Evolutionary conservation across 2,888 invertebrate species (phyloP).

Genomic region (Tetranychus piercei): DNA sequence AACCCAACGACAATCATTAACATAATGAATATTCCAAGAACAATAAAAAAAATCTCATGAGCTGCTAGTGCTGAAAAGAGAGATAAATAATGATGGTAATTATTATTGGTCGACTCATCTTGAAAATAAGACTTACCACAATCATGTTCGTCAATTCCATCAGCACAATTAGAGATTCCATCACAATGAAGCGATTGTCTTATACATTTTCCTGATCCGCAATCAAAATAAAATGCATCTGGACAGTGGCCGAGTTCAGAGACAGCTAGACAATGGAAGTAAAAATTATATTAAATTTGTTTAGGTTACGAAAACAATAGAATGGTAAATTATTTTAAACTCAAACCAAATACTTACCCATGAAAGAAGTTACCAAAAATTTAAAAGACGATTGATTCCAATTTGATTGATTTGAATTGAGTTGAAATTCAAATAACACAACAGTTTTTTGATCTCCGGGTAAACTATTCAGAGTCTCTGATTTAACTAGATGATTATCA

Average conservation of each 20-base stretch:
- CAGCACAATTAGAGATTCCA: not conserved
- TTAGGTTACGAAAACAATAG: not conserved
- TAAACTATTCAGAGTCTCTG: not conserved
- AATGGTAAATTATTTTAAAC: not conserved
- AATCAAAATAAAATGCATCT: slow-evolving; percentile 8
- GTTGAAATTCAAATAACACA: not conserved
- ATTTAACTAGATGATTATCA: not conserved
- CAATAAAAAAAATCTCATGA: not conserved
- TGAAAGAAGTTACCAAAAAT: not conserved
- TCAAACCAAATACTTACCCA: not conserved
- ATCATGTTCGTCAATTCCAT: slow-evolving; percentile 6
- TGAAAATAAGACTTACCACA: slow-evolving; percentile 6
- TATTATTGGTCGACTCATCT: not conserved
- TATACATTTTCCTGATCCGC: not conserved
- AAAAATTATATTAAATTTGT: not conserved
- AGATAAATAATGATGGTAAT: not conserved
- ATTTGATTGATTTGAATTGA: not conserved
- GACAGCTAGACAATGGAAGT: not conserved
- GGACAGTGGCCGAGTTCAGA: not conserved
- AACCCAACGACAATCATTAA: not conserved
- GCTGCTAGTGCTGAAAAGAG: not conserved
- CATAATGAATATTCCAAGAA: not conserved
- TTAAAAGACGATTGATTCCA: not conserved
- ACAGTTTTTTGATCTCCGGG: not conserved
- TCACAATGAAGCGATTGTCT: not conserved